Base-by-base conservation (phyloP, 2,113 vertebrate genomes). In the Lanius collurio region DNA sequence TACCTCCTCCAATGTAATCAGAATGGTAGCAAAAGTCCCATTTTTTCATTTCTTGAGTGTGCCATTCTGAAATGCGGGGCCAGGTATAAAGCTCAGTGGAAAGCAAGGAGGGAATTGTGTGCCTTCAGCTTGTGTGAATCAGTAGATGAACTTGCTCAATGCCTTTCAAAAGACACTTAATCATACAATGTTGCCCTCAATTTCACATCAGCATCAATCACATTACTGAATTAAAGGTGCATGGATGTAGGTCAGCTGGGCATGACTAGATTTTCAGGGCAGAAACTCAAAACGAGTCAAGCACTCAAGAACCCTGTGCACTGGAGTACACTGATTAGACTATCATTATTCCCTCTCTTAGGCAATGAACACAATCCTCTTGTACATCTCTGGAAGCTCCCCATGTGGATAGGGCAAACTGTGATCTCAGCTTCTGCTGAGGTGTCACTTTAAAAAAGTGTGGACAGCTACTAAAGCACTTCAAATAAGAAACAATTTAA, bases 81-180 rank as follows among this genome's bases (percentile, higher is more conserved):
- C 74, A 15, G 33, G 30, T 73, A 23, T 28, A 71, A 79, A 91
- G 44, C 42, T 53, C 57, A 55, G 37, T 68, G 52, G 56, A 86
- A 79, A 92, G 33, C 55, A 68, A 46, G 11, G 62, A 73, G 55
- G 59, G 56, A 87, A 82, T 47, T 50, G 44, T n/a, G 62, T 95
- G 87, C 87, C 94, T 94, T 89, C 62, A 69, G 69, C 62, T 62
- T 82, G 70, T 47, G 69, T 71, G 31, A 76, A 65, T 57, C 62
- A 62, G 62, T 30, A 57, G 50, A 57, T 46, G 47, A 79, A 69
- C 39, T 79, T 60, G 31, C 59, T 94, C 39, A 35, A 64, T 57
- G 87, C 78, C 70, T 93, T 89, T 68, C 31, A 63, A 46, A 85
- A 85, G 44, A 79, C 47, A 42, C 31, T 47, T 57, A 23, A 44